Conservation (phyloP, 2,888 invertebrate species). For the Calameuta filiformis region DNA sequence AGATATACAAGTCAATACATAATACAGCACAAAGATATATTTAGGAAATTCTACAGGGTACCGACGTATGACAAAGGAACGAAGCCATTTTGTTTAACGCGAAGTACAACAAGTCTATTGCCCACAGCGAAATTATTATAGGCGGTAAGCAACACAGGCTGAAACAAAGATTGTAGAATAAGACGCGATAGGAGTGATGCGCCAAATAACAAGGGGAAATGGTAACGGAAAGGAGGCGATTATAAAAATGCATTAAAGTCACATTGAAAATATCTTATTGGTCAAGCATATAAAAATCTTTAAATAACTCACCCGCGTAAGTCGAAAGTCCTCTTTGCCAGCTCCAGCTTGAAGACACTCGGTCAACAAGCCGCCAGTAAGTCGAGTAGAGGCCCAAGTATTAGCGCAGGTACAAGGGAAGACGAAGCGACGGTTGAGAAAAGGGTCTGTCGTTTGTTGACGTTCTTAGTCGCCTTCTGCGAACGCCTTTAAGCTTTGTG, state of each 20-base stretch:
- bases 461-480: constrained; percentile 3
- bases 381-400: not conserved
- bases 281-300: not conserved
- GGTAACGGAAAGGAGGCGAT: not conserved
- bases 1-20: not conserved
- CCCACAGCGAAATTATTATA: not conserved
- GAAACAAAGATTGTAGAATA: not conserved
- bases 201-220: too few relatives aligned
- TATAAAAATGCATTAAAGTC: not conserved
- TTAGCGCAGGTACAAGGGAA: constrained; percentile 16
- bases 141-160: too few relatives aligned
- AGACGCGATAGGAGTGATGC: not conserved
- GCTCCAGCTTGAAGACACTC: constrained; percentile 54
- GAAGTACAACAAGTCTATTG: not conserved
- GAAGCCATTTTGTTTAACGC: not conserved
- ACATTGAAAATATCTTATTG: not conserved
- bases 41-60: not conserved
- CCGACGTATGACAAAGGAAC: not conserved
- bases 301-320: constrained; percentile 51
- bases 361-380: constrained; percentile 15
- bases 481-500: not conserved
- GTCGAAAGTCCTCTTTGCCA: constrained; percentile 57
- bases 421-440: constrained; percentile 7
- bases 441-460: constrained; percentile 3
- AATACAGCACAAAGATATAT: not conserved